Conservation (phyloP, 2,797 vertebrate species). For the Manis pentadactyla region DNA sequence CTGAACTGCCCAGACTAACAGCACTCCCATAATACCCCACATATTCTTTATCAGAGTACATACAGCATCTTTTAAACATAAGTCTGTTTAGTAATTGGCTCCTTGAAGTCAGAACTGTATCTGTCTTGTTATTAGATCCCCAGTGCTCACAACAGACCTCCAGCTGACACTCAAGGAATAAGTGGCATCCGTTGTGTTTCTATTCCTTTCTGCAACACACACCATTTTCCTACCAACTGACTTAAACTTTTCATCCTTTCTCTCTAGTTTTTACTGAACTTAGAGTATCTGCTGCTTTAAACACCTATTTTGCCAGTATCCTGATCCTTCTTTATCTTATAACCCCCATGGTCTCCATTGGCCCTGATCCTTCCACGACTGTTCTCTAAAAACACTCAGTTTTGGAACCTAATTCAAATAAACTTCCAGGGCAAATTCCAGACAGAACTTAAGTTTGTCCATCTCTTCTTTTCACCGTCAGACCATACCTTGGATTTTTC, state of each 20-base stretch:
- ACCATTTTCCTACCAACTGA: not conserved
- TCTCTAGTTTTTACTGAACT: not conserved
- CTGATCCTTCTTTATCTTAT: not conserved
- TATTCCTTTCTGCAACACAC: not conserved
- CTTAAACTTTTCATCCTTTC: not conserved
- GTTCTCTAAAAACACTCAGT: not conserved
- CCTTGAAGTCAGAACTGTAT: not conserved
- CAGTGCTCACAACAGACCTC: not conserved
- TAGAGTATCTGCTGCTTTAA: not conserved
- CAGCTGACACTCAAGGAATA: not conserved
- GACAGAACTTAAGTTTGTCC: not conserved
- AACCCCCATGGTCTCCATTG: not conserved
- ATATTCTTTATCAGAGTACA: not conserved
- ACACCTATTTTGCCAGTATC: not conserved
- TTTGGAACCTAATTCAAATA: not conserved
- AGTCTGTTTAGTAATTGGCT: not conserved
- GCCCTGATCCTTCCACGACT: not conserved
- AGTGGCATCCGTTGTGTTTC: not conserved
- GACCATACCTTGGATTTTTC: not conserved
- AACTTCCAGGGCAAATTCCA: not conserved
- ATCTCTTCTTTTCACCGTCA: not conserved
- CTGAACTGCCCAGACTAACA: not conserved
- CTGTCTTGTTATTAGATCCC: not conserved
- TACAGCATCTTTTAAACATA: not conserved
- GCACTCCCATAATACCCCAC: too few species aligned